Percentiles rank a stretch among this genome's conserved stretches.
Conservation (phyloP, 1,140 invertebrate species). For the Heliconius nattereri region DNA sequence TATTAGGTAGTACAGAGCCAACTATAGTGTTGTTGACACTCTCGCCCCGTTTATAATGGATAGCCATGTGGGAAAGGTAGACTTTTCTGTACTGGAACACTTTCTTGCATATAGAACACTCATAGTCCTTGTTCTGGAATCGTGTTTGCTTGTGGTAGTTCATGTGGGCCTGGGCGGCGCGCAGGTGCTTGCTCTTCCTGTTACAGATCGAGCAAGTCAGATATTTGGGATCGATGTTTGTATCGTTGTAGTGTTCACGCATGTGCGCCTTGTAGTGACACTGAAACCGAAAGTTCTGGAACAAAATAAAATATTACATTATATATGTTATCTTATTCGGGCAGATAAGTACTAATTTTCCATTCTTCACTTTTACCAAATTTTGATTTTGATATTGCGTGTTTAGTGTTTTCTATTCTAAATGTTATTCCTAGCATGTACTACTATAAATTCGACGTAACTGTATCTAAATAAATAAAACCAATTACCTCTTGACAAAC, state of each 20-base stretch:
- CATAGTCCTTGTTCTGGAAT: slow-evolving; percentile 72
- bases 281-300: slow-evolving; percentile 72
- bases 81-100: slow-evolving; percentile 70
- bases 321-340: background rate
- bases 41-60: slow-evolving; percentile 71
- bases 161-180: slow-evolving; percentile 75
- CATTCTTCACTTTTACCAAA: too few relatives aligned
- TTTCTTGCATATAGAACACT: slow-evolving; percentile 75
- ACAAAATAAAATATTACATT: slow-evolving; percentile 19
- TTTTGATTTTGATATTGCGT: too few relatives aligned
- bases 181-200: slow-evolving; percentile 71
- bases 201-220: slow-evolving; percentile 73
- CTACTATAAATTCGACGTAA: too few relatives aligned
- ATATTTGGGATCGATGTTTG: slow-evolving; percentile 65
- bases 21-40: slow-evolving; percentile 63
- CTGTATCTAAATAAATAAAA: background rate
- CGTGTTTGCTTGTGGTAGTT: slow-evolving; percentile 77
- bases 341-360: too few relatives aligned
- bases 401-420: too few relatives aligned
- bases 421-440: too few relatives aligned
- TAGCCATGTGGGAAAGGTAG: slow-evolving; percentile 74
- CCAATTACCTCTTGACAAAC: slow-evolving; percentile 70
- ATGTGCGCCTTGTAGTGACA: slow-evolving; percentile 76
- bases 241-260: slow-evolving; percentile 72
- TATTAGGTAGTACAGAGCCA: slow-evolving; percentile 49